A percentile compares a stretch with the other conserved stretches of the same genome.
Evolutionary conservation across 1,140 invertebrate genomes (phyloP).

Genomic region (Tribolium castaneum): DNA sequence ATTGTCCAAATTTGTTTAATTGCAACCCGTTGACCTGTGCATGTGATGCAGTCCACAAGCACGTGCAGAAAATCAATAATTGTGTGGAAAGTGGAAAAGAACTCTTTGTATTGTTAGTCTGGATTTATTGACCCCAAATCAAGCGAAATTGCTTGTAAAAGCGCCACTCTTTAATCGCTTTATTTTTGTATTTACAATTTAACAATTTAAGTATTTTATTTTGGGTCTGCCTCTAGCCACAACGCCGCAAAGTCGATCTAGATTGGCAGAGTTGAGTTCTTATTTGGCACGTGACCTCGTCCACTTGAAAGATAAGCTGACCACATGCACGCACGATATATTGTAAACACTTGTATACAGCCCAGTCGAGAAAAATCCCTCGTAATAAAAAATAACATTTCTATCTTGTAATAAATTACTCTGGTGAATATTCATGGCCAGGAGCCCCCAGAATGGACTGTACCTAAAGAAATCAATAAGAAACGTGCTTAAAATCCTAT

Average conservation of each 20-base stretch:
- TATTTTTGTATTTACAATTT: slow-evolving; percentile 15
- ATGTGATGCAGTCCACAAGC: not conserved
- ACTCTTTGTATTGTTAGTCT: too few species aligned
- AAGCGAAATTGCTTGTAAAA: not conserved
- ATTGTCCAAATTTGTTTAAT: too few species aligned
- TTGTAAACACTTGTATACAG: slow-evolving; percentile 37
- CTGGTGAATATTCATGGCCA: not conserved
- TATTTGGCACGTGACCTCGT: slow-evolving; percentile 41
- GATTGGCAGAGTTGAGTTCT: slow-evolving; percentile 22
- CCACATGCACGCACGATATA: slow-evolving; percentile 40
- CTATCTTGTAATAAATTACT: not conserved
- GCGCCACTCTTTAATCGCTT: not conserved
- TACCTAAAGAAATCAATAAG: slow-evolving; percentile 36
- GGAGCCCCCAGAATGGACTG: slow-evolving; percentile 35
- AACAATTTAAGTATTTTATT: slow-evolving; percentile 20
- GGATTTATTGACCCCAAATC: not conserved
- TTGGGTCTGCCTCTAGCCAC: not conserved
- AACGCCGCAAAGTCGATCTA: slow-evolving; percentile 17
- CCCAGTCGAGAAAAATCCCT: slow-evolving; percentile 11
- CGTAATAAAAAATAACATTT: not conserved
- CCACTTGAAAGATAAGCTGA: slow-evolving; percentile 37
- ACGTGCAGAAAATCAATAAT: not conserved
- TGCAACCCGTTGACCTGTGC: not conserved
- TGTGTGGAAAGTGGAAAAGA: too few species aligned
- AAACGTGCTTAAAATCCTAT: slow-evolving; percentile 5